Evolutionary conservation across 2,797 vertebrate species (phyloP).

Genomic region (Lindbergichthys nudifrons): DNA sequence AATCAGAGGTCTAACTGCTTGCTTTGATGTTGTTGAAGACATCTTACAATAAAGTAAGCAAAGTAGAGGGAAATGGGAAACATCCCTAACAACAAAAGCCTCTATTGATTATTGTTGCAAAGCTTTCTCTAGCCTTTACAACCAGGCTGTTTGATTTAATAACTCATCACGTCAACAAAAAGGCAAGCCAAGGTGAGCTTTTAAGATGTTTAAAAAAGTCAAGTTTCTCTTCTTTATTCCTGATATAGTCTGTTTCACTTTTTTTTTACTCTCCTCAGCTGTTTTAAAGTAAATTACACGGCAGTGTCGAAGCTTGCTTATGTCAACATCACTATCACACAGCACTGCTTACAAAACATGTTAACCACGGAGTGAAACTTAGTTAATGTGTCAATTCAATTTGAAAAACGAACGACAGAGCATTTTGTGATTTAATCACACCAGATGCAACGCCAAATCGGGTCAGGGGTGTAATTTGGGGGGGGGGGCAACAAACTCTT

Average conservation of each 20-base stretch:
- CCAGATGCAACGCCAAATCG: no score
- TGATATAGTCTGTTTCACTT: conserved; percentile 1
- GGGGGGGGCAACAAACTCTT: no score
- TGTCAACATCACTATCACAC: conserved; percentile 6
- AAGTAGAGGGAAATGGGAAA: not conserved
- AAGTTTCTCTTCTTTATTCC: not conserved
- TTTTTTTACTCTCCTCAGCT: conserved; percentile 3
- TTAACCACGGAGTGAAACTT: conserved; percentile 17
- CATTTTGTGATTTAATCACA: not conserved
- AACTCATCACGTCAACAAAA: conserved; percentile 11
- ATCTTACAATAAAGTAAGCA: conserved; percentile 6
- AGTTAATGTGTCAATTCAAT: not conserved
- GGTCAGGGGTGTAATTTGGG: no score
- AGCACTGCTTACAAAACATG: not conserved
- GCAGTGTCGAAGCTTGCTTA: conserved; percentile 5
- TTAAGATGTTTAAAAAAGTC: conserved; percentile 36
- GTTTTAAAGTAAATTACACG: conserved; percentile 29
- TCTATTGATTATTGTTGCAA: conserved; percentile 9
- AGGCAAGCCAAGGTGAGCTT: not conserved
- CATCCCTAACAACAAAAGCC: not conserved
- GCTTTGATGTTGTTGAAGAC: not conserved
- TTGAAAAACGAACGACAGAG: no score
- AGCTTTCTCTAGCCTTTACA: conserved; percentile 2
- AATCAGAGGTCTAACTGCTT: not conserved
- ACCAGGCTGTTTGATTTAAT: conserved; percentile 24